Evolutionary conservation across 2,113 vertebrate genomes (phyloP).

Genomic region (Esox niger): DNA sequence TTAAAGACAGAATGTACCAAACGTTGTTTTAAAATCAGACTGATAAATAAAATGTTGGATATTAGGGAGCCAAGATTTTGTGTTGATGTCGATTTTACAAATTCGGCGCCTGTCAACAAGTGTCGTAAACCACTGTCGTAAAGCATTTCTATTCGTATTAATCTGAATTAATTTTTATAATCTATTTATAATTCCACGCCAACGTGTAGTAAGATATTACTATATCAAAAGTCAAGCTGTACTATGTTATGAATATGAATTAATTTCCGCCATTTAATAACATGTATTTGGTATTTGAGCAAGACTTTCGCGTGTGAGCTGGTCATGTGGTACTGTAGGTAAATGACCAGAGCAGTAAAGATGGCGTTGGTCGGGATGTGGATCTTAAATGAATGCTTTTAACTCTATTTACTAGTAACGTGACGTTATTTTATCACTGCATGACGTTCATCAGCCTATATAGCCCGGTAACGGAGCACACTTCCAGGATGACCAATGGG

Average conservation of each 20-base stretch:
- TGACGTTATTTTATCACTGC: background rate
- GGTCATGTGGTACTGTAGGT: conserved; percentile 63
- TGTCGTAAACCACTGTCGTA: conserved; percentile 53
- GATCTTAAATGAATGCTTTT: conserved; percentile 16
- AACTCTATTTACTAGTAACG: background rate
- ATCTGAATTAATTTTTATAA: background rate
- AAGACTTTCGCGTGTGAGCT: background rate
- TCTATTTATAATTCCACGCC: background rate
- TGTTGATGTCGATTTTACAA: conserved; percentile 60
- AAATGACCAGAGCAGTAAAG: conserved; percentile 64
- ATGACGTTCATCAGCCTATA: background rate
- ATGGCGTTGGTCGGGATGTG: conserved; percentile 62
- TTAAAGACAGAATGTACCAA: background rate
- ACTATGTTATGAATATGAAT: background rate
- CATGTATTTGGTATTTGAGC: background rate
- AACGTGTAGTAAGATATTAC: background rate
- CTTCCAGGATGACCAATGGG: background rate
- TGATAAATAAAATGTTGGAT: background rate
- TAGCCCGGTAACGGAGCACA: background rate
- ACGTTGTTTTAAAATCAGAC: background rate
- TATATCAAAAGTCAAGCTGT: background rate
- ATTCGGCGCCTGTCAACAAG: conserved; percentile 56
- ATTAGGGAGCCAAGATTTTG: background rate
- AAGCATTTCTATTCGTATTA: conserved; percentile 6
- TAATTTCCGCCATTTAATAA: too few species aligned